Percentiles rank a stretch among this genome's conserved stretches.
phyloP scores from a whole-genome alignment of 2,888 invertebrate genomes.

The Leptogaster cylindrica region DNA sequence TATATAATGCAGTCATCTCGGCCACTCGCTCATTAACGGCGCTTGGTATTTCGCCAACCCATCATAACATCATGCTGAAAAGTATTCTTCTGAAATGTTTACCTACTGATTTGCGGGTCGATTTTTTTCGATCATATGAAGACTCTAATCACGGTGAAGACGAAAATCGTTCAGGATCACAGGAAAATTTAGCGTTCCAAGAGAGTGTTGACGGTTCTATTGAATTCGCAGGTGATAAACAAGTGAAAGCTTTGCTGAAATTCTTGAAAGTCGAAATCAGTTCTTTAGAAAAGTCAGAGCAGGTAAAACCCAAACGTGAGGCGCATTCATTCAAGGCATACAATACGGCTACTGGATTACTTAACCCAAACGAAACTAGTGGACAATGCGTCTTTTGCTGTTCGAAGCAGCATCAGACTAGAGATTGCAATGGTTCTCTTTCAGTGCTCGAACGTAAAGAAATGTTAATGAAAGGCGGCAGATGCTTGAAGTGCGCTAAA shows the following conservation, averaged over 20 bases:
- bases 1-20: neutral
- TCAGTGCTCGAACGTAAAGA: neutral
- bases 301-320: no score
- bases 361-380: conserved; percentile 1
- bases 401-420: neutral
- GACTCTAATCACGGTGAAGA: neutral
- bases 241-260: conserved; percentile 2
- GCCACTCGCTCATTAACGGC: neutral
- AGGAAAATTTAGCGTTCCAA: no score
- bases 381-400: conserved; percentile 23
- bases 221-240: neutral
- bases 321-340: neutral
- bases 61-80: conserved; percentile 35
- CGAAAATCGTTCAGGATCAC: no score
- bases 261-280: conserved; percentile 20
- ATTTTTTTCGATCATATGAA: conserved; percentile 21
- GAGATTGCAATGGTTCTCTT: neutral
- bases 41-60: neutral
- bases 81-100: conserved; percentile 35
- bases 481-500: neutral
- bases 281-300: conserved; percentile 17
- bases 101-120: conserved; percentile 11
- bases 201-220: neutral
- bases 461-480: neutral
- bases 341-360: conserved; percentile 40